Conservation (phyloP, 2,888 invertebrate genomes). For the Ecdyonurus torrentis region DNA sequence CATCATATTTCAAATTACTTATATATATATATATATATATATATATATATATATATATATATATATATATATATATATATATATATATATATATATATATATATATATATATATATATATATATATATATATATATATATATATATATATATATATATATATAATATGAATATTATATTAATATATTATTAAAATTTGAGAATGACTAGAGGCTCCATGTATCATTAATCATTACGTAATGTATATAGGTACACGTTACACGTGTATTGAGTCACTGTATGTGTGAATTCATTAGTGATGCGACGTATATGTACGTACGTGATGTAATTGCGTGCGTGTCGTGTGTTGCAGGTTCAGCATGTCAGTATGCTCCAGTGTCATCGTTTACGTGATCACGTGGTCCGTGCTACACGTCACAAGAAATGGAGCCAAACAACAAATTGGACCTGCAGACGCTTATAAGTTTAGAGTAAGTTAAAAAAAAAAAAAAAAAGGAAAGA, state of each 20-base stretch:
- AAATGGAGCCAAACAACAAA: conserved; percentile 24
- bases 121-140: background rate
- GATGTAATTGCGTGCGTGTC: no score
- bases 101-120: no score
- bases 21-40: no score
- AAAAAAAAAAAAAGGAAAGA: no score
- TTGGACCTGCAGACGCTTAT: conserved; percentile 47
- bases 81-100: no score
- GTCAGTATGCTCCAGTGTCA: conserved; percentile 69
- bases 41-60: no score
- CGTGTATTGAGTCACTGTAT: background rate
- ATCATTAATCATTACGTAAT: background rate
- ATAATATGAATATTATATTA: background rate
- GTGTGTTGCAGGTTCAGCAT: conserved; percentile 74
- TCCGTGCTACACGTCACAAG: conserved; percentile 37
- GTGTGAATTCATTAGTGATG: no score
- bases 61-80: no score
- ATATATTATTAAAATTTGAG: background rate
- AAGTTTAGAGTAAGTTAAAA: conserved; percentile 49
- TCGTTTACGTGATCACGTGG: conserved; percentile 70
- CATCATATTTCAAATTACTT: no score
- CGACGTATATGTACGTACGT: no score
- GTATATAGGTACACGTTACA: background rate
- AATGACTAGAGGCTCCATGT: background rate
- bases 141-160: background rate